Evolutionary conservation across 2,113 vertebrate genomes (phyloP), one percentile per base, ranked within the genome.

Genomic region (Cryptotis parvus): DNA sequence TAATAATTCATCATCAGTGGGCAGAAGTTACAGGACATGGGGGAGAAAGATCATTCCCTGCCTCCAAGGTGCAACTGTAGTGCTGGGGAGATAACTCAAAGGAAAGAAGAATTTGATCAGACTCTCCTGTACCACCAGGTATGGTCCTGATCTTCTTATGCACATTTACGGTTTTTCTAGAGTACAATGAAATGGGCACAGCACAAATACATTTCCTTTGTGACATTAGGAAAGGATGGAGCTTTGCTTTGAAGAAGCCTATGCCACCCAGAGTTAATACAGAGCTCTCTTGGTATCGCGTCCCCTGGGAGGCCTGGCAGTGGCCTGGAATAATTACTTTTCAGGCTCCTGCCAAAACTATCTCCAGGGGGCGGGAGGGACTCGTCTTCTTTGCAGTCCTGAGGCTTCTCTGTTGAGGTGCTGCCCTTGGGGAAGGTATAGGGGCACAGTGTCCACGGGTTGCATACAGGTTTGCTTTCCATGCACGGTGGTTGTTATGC

Each of bases 151-250:
- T 4, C 15, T 55, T 84, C 58, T 35, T 52, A 68, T 0, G 5
- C 72, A 9, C 37, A 20, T 66, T 94, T 69, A 29, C 0, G 11
- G 73, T 49, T 29, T 77, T 66, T 33, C 15, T 43, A 72, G 37
- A 49, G 37, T 33, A 82, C 58, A 83, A 79, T 72, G 29, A 87
- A 6, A n/a, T 63, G 49, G 81, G 33, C n/a, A n/a, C n/a, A n/a
- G 31, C 61, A 55, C 69, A 65, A 63, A 72, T 20, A 41, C 41
- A 72, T 84, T 75, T 66, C 31, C 31, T 91, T 82, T 58, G 75
- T 52, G 73, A 91, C 78, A 72, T 84, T 41, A 74, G 74, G 70
- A 65, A 52, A 74, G 82, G 66, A 82, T 55, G 43, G 35, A 76
- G 16, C 66, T 82, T 73, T 84, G 66, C 77, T 76, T 66, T 79